These are phyloP conservation scores for Anoplophora glabripennis DNA, from an alignment of 1,140 invertebrate genomes.

Conservation along the genomic window DNA sequence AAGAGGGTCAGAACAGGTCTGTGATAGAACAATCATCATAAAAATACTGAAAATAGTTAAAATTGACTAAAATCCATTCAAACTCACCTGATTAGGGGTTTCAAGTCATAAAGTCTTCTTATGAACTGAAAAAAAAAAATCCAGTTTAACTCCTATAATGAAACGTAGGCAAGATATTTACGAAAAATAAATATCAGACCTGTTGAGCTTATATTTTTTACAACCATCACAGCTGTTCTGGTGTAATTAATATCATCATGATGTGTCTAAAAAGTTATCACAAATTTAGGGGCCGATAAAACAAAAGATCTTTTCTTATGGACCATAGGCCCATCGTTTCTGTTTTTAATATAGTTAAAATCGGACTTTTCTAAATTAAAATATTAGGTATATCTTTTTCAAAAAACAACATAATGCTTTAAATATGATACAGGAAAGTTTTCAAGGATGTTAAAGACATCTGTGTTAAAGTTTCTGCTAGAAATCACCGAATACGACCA, in stretches of 20 bases:
- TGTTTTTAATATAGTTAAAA: neutral
- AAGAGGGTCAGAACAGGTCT: slow-evolving; percentile 22
- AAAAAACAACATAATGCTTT: neutral
- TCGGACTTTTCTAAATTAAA: neutral
- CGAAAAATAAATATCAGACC: slow-evolving; percentile 26
- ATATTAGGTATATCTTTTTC: neutral
- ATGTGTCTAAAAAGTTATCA: no score
- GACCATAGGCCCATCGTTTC: neutral
- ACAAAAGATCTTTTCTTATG: neutral
- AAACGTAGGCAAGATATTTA: neutral
- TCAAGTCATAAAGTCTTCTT: neutral
- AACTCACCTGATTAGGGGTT: slow-evolving; percentile 11
- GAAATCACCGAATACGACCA: no score
- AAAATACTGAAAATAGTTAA: neutral
- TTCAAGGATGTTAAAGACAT: no score
- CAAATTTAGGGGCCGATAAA: no score
- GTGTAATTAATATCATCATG: slow-evolving; percentile 28
- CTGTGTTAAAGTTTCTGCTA: no score
- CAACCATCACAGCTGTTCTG: slow-evolving; percentile 20
- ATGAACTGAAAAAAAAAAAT: neutral
- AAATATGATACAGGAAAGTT: neutral
- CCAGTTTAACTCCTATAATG: neutral
- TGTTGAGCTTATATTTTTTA: slow-evolving; percentile 31
- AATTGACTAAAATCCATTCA: neutral
- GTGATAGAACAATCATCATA: slow-evolving; percentile 15